These are phyloP conservation scores for Panthera tigris DNA, from an alignment of 2,113 vertebrate species.

Conservation along the genomic window DNA sequence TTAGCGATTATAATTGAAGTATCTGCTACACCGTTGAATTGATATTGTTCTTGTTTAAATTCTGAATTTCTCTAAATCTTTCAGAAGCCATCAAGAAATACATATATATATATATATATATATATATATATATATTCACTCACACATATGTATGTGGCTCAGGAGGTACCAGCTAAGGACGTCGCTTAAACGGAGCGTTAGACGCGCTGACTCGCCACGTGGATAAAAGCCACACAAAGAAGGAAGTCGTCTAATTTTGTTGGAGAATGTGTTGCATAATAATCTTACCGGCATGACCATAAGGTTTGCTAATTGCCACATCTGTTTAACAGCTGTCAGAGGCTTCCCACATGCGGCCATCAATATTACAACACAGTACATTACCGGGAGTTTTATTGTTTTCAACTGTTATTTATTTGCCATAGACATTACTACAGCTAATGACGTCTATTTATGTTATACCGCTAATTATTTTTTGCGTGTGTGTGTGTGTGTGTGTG, in stretches of 20 bases:
- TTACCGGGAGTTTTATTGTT: conserved; percentile 87
- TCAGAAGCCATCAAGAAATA: conserved; percentile 75
- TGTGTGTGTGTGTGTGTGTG: no score
- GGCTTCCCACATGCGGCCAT: conserved; percentile 88
- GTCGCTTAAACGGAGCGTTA: conserved; percentile 46
- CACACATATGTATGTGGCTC: background rate
- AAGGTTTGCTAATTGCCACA: conserved; percentile 93
- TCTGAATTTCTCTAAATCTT: conserved; percentile 85
- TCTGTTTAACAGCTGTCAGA: conserved; percentile 90
- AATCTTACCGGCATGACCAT: conserved; percentile 85
- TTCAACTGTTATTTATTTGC: conserved; percentile 87
- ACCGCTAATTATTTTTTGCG: conserved; percentile 77
- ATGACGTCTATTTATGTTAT: conserved; percentile 83
- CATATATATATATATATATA: no score
- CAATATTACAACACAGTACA: conserved; percentile 85
- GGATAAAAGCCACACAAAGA: conserved; percentile 75
- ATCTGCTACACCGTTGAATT: conserved; percentile 86
- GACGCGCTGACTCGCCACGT: conserved; percentile 60
- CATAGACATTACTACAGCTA: conserved; percentile 83
- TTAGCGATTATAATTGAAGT: conserved; percentile 90
- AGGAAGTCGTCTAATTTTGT: conserved; percentile 80
- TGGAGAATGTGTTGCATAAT: conserved; percentile 83
- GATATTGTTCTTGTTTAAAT: conserved; percentile 89
- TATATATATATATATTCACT: background rate
- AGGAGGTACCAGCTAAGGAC: conserved; percentile 40